Evolutionary conservation across 2,113 vertebrate genomes (phyloP).

Genomic region (Poecile atricapillus): DNA sequence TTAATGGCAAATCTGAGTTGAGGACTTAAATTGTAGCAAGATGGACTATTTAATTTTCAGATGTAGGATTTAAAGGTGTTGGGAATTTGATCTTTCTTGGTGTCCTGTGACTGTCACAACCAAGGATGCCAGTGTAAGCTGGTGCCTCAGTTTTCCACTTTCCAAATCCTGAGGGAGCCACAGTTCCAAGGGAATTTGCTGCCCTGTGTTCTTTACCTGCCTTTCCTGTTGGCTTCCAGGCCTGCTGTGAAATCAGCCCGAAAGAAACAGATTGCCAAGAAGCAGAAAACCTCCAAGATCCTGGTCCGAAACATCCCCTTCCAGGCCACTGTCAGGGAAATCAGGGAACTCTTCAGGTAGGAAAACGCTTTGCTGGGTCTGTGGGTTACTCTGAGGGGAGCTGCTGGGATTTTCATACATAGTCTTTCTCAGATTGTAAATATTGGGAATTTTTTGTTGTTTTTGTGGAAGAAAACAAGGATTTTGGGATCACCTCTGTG

Average conservation of each 20-base stretch:
- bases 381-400: accelerated
- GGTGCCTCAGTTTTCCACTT: background rate
- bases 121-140: accelerated
- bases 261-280: constrained; percentile 83
- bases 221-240: constrained; percentile 49
- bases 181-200: accelerated
- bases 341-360: constrained; percentile 95
- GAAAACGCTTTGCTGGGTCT: accelerated
- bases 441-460: background rate
- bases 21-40: accelerated
- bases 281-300: constrained; percentile 92
- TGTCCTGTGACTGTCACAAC: too few species aligned
- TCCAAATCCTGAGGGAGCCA: background rate
- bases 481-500: background rate
- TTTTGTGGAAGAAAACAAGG: background rate
- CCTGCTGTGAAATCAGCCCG: constrained; percentile 59
- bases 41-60: background rate
- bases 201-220: accelerated
- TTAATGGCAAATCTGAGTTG: background rate
- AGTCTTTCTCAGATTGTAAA: background rate
- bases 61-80: background rate
- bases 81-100: background rate
- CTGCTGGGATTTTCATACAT: accelerated
- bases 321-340: constrained; percentile 86
- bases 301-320: constrained; percentile 95